Conservation (phyloP, 2,113 vertebrate genomes). For the Laterallus jamaicensis region DNA sequence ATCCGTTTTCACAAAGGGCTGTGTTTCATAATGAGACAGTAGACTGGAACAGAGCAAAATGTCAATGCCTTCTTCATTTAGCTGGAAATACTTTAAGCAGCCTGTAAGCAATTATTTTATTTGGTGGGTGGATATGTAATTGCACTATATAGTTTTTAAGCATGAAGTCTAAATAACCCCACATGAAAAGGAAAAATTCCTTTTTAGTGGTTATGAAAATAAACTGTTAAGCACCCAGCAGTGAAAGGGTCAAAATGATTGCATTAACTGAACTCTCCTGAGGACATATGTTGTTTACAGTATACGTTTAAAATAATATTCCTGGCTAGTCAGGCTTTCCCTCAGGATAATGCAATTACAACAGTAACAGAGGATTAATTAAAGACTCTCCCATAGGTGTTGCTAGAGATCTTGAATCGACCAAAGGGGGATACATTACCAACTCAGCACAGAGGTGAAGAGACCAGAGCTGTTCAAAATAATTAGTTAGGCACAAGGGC, state of each 20-base stretch:
- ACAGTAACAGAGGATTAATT: conserved; percentile 98
- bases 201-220: conserved; percentile 29
- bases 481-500: conserved; percentile 71
- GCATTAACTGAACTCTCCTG: conserved; percentile 69
- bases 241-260: conserved; percentile 72
- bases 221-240: conserved; percentile 51
- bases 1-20: conserved; percentile 5
- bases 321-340: conserved; percentile 80
- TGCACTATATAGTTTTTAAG: conserved; percentile 3
- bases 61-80: background rate
- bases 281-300: conserved; percentile 89
- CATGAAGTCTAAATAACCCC: background rate
- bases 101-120: conserved; percentile 45
- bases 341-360: conserved; percentile 88
- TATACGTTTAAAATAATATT: conserved; percentile 92
- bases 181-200: conserved; percentile 1
- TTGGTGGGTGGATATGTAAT: conserved; percentile 18
- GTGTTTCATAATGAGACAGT: conserved; percentile 22
- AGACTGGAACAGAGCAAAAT: conserved; percentile 25
- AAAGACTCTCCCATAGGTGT: conserved; percentile 85
- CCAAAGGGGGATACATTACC: conserved; percentile 80
- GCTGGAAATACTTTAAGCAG: conserved; percentile 1
- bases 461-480: conserved; percentile 70
- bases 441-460: conserved; percentile 76
- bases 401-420: conserved; percentile 77